These are phyloP conservation scores for Chloroceryle aenea DNA, from an alignment of 2,113 vertebrate genomes.

Conservation along the genomic window DNA sequence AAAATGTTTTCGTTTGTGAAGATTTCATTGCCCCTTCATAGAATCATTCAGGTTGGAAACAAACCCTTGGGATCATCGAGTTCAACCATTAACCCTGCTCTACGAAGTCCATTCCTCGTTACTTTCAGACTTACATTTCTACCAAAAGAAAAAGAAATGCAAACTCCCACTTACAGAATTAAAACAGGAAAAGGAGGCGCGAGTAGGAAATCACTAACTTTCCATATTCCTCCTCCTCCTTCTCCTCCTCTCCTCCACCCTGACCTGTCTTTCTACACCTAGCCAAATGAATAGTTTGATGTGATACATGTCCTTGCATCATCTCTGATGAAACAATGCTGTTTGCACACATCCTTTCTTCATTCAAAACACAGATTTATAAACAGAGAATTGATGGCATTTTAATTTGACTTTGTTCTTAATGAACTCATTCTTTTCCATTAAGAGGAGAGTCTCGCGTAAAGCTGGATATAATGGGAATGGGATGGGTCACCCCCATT, in stretches of 20 bases:
- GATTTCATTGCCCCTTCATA: background rate
- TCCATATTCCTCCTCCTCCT: background rate
- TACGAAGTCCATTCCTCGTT: background rate
- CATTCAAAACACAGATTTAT: slow-evolving; percentile 30
- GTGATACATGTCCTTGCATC: background rate
- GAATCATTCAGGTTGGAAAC: too few species aligned
- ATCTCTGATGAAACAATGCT: slow-evolving; percentile 17
- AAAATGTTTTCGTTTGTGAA: background rate
- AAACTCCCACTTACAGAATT: background rate
- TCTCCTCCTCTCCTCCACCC: background rate
- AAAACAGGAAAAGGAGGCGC: background rate
- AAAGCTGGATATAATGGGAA: background rate
- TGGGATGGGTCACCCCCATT: slow-evolving; percentile 3
- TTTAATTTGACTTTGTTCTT: slow-evolving; percentile 17
- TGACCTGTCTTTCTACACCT: slow-evolving; percentile 4
- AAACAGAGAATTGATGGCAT: slow-evolving; percentile 16
- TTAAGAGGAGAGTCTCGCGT: slow-evolving; percentile 19
- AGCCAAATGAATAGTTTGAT: background rate
- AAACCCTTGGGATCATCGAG: too few species aligned
- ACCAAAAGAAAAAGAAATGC: background rate
- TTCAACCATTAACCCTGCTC: too few species aligned
- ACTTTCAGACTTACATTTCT: background rate
- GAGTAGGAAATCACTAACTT: slow-evolving; percentile 14
- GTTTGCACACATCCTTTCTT: slow-evolving; percentile 17
- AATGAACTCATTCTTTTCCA: slow-evolving; percentile 60